Base-by-base conservation (phyloP, 23 tunicate genomes). In the Trididemnum clinides region DNA sequence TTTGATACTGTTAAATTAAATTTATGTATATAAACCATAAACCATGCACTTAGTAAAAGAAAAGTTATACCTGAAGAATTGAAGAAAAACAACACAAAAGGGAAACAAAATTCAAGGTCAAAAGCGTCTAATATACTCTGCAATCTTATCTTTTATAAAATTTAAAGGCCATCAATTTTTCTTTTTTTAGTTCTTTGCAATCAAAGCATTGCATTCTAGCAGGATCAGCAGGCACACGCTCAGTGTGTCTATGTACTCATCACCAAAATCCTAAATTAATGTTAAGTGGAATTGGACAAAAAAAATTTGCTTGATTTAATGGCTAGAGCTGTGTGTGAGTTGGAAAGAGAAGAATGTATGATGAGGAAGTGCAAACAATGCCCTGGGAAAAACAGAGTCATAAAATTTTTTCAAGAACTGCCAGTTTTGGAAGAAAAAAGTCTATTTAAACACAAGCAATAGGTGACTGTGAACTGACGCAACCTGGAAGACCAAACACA, bases 181-280 rank as follows among this genome's bases (percentile, higher is more conserved):
- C 35, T 39, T 21, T 20, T 3, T 54, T 50, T 33, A 22, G 49
- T 34, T 12, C 15, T 44, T 75, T 75, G 63, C 59, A 27, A 75
- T 36, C 75, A 57, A 79, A 79, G 29, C 59, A 51, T 21, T 79
- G 84, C 33, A 30, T 79, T 7, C 70, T 79, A 10, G 84, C 84
- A 33, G 84, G 84, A 57, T 18, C 69, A 54, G 49, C 66, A 39
- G 84, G 84, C 64, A 79, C 84, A 54, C 84, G 62, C 59, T 79
- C 84, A n/a, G 58, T 66, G 75, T 66, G 75, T 23, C 37, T 66
- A 10, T 66, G 75, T 23, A 66, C 75, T 23, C 22, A 66, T 33
- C 70, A 79, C 26, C 84, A 79, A 79, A 79, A 79, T 79, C 50
- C 59, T n/a, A 79, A 39, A 21, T 33, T 79, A 34, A 12, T 27